Conservation (phyloP, 2,888 invertebrate species). For the Adelognathus sp. region DNA sequence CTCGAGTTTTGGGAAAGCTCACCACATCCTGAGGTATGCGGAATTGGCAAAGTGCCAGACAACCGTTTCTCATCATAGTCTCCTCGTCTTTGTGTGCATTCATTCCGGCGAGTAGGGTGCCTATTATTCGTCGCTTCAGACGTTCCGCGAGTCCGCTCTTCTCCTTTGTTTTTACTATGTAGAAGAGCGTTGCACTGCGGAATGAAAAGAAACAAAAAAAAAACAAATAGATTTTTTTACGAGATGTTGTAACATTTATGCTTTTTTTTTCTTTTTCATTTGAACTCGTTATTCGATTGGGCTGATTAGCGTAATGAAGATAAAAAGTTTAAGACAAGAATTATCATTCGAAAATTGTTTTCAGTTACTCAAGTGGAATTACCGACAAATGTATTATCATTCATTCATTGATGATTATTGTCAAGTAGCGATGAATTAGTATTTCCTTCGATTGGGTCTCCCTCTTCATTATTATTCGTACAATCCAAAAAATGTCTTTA, state of each 20-base stretch:
- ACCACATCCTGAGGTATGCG: constrained; percentile 97
- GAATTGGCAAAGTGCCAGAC: constrained; percentile 96
- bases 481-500: constrained; percentile 76
- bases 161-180: constrained; percentile 95
- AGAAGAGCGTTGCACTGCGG: constrained; percentile 96
- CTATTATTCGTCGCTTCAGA: constrained; percentile 90
- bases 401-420: no score
- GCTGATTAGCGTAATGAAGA: background rate
- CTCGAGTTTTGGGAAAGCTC: constrained; percentile 77
- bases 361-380: no score
- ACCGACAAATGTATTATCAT: background rate
- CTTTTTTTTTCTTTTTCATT: background rate
- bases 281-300: no score
- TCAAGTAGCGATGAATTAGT: background rate
- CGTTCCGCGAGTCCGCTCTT: constrained; percentile 88
- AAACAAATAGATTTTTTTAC: constrained; percentile 3
- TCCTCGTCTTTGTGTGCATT: constrained; percentile 91
- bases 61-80: constrained; percentile 98
- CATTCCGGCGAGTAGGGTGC: constrained; percentile 94
- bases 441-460: background rate
- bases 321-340: no score
- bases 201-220: constrained; percentile 68
- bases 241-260: background rate
- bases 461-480: background rate
- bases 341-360: no score